These are phyloP conservation scores for Leptinotarsa tumamoca DNA, from an alignment of 2,888 invertebrate species.

Conservation along the genomic window DNA sequence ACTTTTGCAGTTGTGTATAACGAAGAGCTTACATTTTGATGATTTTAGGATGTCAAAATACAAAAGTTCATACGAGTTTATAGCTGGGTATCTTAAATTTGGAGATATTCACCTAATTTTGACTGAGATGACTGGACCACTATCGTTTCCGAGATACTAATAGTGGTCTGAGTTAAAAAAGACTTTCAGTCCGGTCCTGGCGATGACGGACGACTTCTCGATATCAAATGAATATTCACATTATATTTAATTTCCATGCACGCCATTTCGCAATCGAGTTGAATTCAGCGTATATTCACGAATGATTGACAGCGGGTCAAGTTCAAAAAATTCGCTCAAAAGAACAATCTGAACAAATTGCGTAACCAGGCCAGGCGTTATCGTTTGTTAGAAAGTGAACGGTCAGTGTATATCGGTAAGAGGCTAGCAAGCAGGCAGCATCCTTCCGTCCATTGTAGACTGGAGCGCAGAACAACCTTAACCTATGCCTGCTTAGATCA, in stretches of 20 bases:
- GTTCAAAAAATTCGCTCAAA: constrained; percentile 32
- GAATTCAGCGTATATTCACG: neutral
- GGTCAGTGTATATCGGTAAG: constrained; percentile 44
- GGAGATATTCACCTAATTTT: too few species aligned
- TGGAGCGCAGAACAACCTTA: constrained; percentile 53
- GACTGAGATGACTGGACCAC: too few species aligned
- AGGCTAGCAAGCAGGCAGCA: constrained; percentile 43
- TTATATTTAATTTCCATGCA: neutral
- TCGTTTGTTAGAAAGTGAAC: constrained; percentile 48
- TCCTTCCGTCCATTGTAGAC: constrained; percentile 57
- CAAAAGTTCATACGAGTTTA: too few species aligned
- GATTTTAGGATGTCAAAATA: too few species aligned
- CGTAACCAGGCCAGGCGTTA: constrained; percentile 34
- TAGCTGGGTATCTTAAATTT: too few species aligned
- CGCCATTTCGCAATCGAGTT: neutral
- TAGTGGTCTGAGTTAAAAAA: too few species aligned
- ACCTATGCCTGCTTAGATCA: constrained; percentile 55
- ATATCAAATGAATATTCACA: neutral
- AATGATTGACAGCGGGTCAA: constrained; percentile 32
- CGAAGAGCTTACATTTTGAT: too few species aligned
- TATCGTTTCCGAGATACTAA: too few species aligned
- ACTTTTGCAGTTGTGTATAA: too few species aligned
- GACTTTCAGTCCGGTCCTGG: neutral
- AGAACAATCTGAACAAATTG: constrained; percentile 35
- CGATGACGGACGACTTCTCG: neutral